Base-by-base conservation (phyloP, 2,888 invertebrate genomes). In the Drosophila lutescens region DNA sequence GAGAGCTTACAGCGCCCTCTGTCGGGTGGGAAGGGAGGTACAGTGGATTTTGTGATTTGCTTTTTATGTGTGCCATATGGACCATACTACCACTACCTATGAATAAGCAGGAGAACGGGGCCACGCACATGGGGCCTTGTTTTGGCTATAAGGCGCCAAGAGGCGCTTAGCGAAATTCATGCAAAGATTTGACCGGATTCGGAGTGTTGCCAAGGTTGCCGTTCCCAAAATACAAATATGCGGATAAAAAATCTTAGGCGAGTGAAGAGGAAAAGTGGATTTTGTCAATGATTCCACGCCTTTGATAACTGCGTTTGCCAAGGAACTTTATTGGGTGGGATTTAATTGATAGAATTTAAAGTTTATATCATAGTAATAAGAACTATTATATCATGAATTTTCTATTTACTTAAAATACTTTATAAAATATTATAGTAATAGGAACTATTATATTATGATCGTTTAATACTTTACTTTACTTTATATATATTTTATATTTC, bases 31-130 rank as follows among this genome's bases (percentile, higher is more conserved):
- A n/a, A 6, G 3, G 66, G 50, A 47, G 46, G 70, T 77, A 4
- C 17, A 84, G 54, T 86, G 83, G 89, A 84, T 84, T 88, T 84
- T 75, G 68, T 80, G 83, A 84, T 88, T 88, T 84, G 74, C 67
- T 83, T 72, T 80, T 79, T 88, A 67, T 86, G 70, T 80, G 54
- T 44, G 51, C 72, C 68, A 60, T 66, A 60, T 74, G 61, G 34
- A 12, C 41, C 43, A n/a, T n/a, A 43, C 51, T 30, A 43, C 36
- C 46, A 13, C 54, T 40, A 54, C 15, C 4, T 44, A 34, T 20
- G 32, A 3, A 26, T 10, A 10, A 4, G 7, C 1, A 17, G 2
- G 10, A 12, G 43, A 43, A 38, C n/a, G 54, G 23, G 38, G 17
- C 38, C 49, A 44, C 50, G 49, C 40, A 58, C 34, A 38, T 32